Evolutionary conservation across 2,888 invertebrate species (phyloP).

Genomic region (Andrena minutula): DNA sequence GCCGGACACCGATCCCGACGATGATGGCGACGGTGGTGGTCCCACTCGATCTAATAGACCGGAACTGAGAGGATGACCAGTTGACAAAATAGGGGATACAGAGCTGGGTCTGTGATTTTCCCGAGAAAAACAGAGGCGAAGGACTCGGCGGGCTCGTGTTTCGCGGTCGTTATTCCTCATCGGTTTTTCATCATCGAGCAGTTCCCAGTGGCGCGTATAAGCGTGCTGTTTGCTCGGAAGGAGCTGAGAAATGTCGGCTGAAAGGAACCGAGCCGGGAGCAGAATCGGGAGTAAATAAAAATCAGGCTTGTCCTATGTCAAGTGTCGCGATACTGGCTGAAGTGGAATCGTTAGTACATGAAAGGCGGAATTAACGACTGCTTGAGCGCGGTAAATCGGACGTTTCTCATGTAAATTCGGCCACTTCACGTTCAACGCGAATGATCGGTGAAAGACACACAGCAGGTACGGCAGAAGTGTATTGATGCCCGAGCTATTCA

Average conservation of each 20-base stretch:
- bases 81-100: constrained; percentile 63
- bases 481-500: constrained; percentile 14
- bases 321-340: constrained; percentile 22
- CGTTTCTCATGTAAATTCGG: constrained; percentile 65
- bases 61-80: constrained; percentile 82
- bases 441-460: constrained; percentile 9
- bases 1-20: constrained; percentile 24
- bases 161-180: constrained; percentile 31
- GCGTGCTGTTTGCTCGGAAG: constrained; percentile 29
- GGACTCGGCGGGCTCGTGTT: constrained; percentile 31
- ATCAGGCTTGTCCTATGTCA: constrained; percentile 35
- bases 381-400: constrained; percentile 46
- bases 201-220: constrained; percentile 33
- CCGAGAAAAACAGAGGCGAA: constrained; percentile 35
- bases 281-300: constrained; percentile 45
- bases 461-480: constrained; percentile 4
- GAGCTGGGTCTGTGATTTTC: constrained; percentile 61
- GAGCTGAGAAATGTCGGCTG: constrained; percentile 10
- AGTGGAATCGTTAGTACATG: constrained; percentile 53
- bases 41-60: constrained; percentile 83
- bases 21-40: constrained; percentile 72
- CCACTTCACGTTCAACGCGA: constrained; percentile 35
- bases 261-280: constrained; percentile 12
- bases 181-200: constrained; percentile 38
- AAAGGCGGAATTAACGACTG: constrained; percentile 43